Conservation (phyloP, 2,888 invertebrate species). For the Polymixis lichenea region DNA sequence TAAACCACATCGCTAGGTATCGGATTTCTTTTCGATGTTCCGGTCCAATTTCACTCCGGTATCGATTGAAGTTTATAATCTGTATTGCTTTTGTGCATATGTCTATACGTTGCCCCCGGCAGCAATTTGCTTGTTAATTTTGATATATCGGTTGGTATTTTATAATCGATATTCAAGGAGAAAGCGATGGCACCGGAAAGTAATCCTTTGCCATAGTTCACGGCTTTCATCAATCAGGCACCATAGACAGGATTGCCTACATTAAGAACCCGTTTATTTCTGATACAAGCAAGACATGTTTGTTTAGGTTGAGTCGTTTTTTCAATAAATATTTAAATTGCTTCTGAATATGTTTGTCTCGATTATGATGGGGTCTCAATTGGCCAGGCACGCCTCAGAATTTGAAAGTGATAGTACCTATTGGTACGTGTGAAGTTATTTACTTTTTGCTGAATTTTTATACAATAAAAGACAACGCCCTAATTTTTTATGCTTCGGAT, state of each 20-base stretch:
- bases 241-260: constrained; percentile 62
- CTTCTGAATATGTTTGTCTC: constrained; percentile 32
- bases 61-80: constrained; percentile 76
- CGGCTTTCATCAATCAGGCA: constrained; percentile 75
- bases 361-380: constrained; percentile 30
- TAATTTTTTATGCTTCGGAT: constrained; percentile 17
- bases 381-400: constrained; percentile 23
- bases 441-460: constrained; percentile 31
- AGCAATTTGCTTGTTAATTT: constrained; percentile 77
- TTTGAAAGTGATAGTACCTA: constrained; percentile 50
- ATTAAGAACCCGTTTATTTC: constrained; percentile 56
- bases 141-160: constrained; percentile 79
- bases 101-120: constrained; percentile 71
- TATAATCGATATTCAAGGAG: constrained; percentile 78
- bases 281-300: constrained; percentile 20
- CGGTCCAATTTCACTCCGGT: constrained; percentile 82
- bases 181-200: constrained; percentile 77
- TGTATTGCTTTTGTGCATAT: constrained; percentile 71
- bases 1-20: constrained; percentile 74
- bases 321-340: constrained; percentile 43
- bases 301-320: constrained; percentile 34
- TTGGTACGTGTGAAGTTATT: constrained; percentile 42
- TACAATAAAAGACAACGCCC: constrained; percentile 21
- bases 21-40: constrained; percentile 85
- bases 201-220: constrained; percentile 79